Evolutionary conservation across 2,888 invertebrate genomes (phyloP).

Genomic region (Ethmia dodecea): DNA sequence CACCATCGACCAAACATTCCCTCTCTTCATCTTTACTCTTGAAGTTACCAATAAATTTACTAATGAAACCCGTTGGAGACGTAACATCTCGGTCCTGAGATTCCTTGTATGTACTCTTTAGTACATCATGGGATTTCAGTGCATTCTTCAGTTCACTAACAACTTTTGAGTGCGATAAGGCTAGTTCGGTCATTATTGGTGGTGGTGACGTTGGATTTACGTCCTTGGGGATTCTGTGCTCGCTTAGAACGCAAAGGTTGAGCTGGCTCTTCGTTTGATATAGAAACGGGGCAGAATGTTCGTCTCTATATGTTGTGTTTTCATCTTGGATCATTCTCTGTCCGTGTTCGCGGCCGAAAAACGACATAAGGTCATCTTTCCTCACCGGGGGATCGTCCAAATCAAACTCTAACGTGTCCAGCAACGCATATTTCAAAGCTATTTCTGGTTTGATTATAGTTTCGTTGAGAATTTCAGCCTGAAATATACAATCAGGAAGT

Average conservation of each 20-base stretch:
- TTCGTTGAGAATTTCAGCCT: conserved; percentile 85
- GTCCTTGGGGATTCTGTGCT: conserved; percentile 37
- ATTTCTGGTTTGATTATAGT: conserved; percentile 88
- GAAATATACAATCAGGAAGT: conserved; percentile 23
- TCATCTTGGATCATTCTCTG: conserved; percentile 80
- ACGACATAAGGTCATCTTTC: conserved; percentile 70
- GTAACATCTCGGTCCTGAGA: conserved; percentile 38
- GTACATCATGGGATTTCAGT: conserved; percentile 59
- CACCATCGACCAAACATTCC: conserved; percentile 49
- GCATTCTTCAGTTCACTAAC: conserved; percentile 68
- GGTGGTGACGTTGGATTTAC: conserved; percentile 44
- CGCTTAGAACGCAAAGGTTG: conserved; percentile 76
- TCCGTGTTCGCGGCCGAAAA: conserved; percentile 73
- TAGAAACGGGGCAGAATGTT: conserved; percentile 91
- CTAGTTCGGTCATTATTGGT: conserved; percentile 56
- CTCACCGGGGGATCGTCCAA: conserved; percentile 58
- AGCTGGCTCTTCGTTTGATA: conserved; percentile 91
- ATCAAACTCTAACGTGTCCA: conserved; percentile 64
- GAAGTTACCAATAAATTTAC: conserved; percentile 67
- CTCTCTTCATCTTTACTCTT: conserved; percentile 62
- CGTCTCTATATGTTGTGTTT: conserved; percentile 81
- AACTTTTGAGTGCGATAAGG: conserved; percentile 67
- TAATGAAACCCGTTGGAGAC: conserved; percentile 58
- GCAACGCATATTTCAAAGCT: conserved; percentile 54
- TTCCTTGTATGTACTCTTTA: conserved; percentile 45